Base-by-base conservation (phyloP, 2,797 vertebrate genomes). In the Crocidura indochinensis region DNA sequence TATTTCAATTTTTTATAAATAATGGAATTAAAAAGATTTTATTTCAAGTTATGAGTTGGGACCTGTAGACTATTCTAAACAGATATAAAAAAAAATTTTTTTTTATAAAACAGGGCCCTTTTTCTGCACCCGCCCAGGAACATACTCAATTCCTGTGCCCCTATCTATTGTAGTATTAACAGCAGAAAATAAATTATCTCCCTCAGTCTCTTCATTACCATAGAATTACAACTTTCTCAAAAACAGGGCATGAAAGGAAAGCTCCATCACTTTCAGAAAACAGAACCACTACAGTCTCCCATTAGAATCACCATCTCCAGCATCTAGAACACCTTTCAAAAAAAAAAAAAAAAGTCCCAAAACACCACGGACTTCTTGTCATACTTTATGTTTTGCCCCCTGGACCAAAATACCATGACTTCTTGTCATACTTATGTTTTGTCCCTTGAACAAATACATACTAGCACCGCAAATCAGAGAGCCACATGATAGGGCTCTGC, bases 11-110 rank as follows among this genome's bases (percentile, higher is more conserved):
- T 92, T 62, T 56, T 84, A 88, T 14, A 94, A 73, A 53, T 77
- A 81, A 94, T 78, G 68, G 92, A 91, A 94, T 91, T 73, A 90
- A 19, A 77, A 80, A 82, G 38, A 89, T 44, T 46, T 75, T 65
- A 12, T 44, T 64, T 51, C 64, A 53, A 81, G 73, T 62, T 81
- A 68, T 47, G 12, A 85, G 27, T 46, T 51, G 51, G 14, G n/a
- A 12, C 38, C 46, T 85, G 44, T 19, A 82, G 62, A 79, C 44
- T 38, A 73, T 69, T 67, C 38, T 15, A 90, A 77, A 17, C 77
- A 67, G 67, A 76, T 2, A 47, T 4, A 14, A 90, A 46, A 9
- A 92, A 81, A 31, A n/a, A 20, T 15, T 60, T 38, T 68, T 75
- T 82, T 49, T 67, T 20, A 31, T 26, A 84, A 72, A 22, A 69